These are phyloP conservation scores for Theocolax elegans DNA, from an alignment of 1,140 invertebrate genomes.

Conservation along the genomic window DNA sequence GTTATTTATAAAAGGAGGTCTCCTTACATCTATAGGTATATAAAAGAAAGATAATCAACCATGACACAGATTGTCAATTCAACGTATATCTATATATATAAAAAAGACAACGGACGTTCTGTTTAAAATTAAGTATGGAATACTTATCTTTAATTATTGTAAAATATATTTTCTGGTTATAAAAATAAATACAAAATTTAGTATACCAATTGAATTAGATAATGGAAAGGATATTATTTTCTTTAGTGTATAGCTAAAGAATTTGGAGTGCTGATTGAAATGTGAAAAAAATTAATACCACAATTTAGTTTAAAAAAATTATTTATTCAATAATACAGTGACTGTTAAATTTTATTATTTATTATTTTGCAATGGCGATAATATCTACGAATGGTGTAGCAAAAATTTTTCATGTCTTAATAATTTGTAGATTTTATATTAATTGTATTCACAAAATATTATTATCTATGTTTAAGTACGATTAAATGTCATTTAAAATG, in stretches of 20 bases:
- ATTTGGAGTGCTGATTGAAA: conserved; percentile 19
- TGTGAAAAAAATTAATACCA: conserved; percentile 14
- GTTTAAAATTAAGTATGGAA: background rate
- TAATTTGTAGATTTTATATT: background rate
- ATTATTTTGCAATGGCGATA: conserved; percentile 30
- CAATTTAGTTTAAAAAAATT: conserved; percentile 28
- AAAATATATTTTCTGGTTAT: too few species aligned
- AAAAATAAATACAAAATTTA: too few species aligned
- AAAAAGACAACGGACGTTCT: too few species aligned
- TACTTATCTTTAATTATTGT: background rate
- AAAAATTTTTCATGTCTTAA: conserved; percentile 12
- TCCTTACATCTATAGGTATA: too few species aligned
- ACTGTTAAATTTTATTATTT: conserved; percentile 4
- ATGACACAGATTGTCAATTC: too few species aligned
- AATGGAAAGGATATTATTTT: conserved; percentile 3
- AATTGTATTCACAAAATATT: conserved; percentile 24
- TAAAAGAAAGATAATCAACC: too few species aligned
- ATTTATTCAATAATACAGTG: conserved; percentile 39
- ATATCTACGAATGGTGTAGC: conserved; percentile 17
- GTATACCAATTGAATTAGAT: background rate
- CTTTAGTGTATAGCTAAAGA: conserved; percentile 4
- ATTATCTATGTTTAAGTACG: background rate
- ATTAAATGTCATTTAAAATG: conserved; percentile 7
- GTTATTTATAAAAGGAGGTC: too few species aligned
- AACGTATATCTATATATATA: too few species aligned